phyloP scores from a whole-genome alignment of 1,140 invertebrate genomes.

The Campodea augens region DNA sequence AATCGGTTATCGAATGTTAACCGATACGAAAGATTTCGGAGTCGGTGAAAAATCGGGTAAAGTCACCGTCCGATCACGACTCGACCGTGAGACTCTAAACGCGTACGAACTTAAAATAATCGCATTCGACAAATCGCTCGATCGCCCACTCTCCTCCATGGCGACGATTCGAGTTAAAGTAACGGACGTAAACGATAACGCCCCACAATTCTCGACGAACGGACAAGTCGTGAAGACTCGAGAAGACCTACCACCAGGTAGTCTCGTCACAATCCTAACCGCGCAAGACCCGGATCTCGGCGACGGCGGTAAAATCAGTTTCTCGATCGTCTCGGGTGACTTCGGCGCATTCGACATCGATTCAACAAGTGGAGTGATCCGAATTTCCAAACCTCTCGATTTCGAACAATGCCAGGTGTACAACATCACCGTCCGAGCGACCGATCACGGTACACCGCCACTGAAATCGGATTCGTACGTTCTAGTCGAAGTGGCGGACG shows the following conservation, averaged over 20 bases:
- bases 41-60: slow-evolving; percentile 59
- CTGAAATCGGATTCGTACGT: slow-evolving; percentile 52
- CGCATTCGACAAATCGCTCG: slow-evolving; percentile 26
- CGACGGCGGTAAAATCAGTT: slow-evolving; percentile 49
- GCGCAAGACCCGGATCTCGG: slow-evolving; percentile 76
- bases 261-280: slow-evolving; percentile 60
- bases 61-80: slow-evolving; percentile 44
- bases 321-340: slow-evolving; percentile 44
- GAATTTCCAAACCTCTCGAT: slow-evolving; percentile 53
- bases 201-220: slow-evolving; percentile 53
- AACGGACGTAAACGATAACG: slow-evolving; percentile 82
- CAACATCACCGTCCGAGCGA: slow-evolving; percentile 60
- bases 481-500: slow-evolving; percentile 71
- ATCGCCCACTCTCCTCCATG: slow-evolving; percentile 42
- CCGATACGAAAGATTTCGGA: slow-evolving; percentile 62
- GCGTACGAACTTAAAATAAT: slow-evolving; percentile 64
- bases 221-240: slow-evolving; percentile 60
- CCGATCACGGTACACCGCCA: slow-evolving; percentile 48
- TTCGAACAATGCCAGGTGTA: slow-evolving; percentile 76
- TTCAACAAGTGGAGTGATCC: slow-evolving; percentile 56
- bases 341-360: slow-evolving; percentile 48
- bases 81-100: slow-evolving; percentile 68
- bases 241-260: slow-evolving; percentile 76
- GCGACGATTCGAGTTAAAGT: slow-evolving; percentile 55
- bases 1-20: slow-evolving; percentile 54